These are phyloP conservation scores for Calephelis perditalis DNA, from an alignment of 2,888 invertebrate species.

Conservation along the genomic window DNA sequence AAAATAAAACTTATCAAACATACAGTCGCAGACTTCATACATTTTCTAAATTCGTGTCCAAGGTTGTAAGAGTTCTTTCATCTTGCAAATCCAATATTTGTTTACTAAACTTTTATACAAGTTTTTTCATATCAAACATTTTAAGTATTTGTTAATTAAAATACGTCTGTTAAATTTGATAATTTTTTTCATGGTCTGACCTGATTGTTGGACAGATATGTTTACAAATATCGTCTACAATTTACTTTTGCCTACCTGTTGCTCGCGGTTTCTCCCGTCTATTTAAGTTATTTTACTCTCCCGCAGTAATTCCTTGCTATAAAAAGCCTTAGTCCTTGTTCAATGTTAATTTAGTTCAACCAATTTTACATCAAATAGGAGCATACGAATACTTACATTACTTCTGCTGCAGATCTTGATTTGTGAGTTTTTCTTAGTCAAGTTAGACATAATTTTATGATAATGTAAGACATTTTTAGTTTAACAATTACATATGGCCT, in stretches of 20 bases:
- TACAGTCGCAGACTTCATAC: conserved; percentile 1
- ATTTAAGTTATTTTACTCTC: not conserved
- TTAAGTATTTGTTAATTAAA: conserved; percentile 11
- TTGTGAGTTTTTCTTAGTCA: too few species aligned
- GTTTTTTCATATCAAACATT: conserved; percentile 9
- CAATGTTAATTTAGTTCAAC: too few species aligned
- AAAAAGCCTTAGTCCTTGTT: too few species aligned
- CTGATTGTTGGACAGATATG: not conserved
- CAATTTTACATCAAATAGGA: too few species aligned
- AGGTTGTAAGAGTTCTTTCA: conserved; percentile 9
- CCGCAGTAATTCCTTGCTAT: too few species aligned
- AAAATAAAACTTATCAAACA: conserved; percentile 4
- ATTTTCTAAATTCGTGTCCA: conserved; percentile 9
- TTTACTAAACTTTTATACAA: conserved; percentile 11
- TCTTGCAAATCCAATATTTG: conserved; percentile 11
- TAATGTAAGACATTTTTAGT: too few species aligned
- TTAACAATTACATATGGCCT: too few species aligned
- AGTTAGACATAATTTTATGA: too few species aligned
- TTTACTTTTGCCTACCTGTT: not conserved
- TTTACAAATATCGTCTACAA: not conserved
- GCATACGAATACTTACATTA: too few species aligned
- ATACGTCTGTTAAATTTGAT: conserved; percentile 5
- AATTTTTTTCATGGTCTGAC: not conserved
- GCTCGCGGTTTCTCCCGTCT: too few species aligned
- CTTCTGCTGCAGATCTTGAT: too few species aligned